phyloP scores from a whole-genome alignment of 2,113 vertebrate genomes.

The Neolamprologus hecqui region DNA sequence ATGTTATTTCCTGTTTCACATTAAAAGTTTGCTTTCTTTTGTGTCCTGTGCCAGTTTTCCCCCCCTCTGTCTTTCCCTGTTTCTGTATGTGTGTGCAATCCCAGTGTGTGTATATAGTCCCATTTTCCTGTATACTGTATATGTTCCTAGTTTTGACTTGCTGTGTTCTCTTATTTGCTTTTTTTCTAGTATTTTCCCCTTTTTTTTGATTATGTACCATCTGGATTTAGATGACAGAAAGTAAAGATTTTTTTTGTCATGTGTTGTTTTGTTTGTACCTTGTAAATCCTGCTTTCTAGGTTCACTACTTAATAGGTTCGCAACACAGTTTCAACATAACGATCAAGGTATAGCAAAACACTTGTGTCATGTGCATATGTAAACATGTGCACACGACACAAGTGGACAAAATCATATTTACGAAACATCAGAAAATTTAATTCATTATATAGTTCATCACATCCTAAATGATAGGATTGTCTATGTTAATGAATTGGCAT shows the following conservation, averaged over 20 bases:
- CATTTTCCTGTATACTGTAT: background rate
- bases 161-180: background rate
- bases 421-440: background rate
- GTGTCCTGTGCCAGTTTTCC: background rate
- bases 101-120: background rate
- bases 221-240: background rate
- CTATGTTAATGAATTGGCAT: background rate
- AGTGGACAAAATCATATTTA: background rate
- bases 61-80: background rate
- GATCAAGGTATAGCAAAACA: background rate
- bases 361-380: background rate
- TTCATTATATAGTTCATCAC: background rate
- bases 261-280: background rate
- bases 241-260: background rate
- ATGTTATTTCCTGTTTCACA: background rate
- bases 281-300: background rate
- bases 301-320: background rate
- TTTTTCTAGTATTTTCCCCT: background rate
- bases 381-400: background rate
- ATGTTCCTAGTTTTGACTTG: background rate
- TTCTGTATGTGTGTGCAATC: background rate
- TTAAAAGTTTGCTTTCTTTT: background rate
- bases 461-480: background rate
- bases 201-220: background rate
- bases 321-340: background rate